Conservation (phyloP, 2,888 invertebrate genomes). For the Oxycera nigricornis region DNA sequence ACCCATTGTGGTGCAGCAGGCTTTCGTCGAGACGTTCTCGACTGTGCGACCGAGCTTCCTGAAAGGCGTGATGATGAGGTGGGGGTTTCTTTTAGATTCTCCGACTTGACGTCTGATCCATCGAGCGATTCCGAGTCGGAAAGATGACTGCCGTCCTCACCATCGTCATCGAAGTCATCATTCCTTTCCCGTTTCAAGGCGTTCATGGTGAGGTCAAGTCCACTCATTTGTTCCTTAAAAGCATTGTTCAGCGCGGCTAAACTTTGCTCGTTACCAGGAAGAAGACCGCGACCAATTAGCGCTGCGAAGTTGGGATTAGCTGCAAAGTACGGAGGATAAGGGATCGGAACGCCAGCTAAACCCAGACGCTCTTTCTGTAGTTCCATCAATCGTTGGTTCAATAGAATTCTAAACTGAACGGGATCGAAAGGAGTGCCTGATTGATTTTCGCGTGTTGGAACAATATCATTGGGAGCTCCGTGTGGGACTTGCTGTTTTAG, state of each 20-base stretch:
- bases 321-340: constrained; percentile 79
- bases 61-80: constrained; percentile 63
- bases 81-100: constrained; percentile 51
- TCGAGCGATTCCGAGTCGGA: constrained; percentile 56
- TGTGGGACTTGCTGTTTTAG: constrained; percentile 90
- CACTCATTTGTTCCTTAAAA: constrained; percentile 81
- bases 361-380: constrained; percentile 86
- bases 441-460: constrained; percentile 75
- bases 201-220: constrained; percentile 87
- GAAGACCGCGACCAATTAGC: constrained; percentile 72
- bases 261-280: constrained; percentile 69
- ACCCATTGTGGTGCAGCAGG: constrained; percentile 98
- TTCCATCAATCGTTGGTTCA: constrained; percentile 88
- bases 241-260: constrained; percentile 66
- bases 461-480: constrained; percentile 73
- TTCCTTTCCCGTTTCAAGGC: constrained; percentile 75
- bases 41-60: constrained; percentile 49
- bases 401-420: constrained; percentile 85
- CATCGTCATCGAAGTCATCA: constrained; percentile 65
- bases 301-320: constrained; percentile 80
- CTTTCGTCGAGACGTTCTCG: constrained; percentile 79
- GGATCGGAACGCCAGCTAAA: constrained; percentile 76
- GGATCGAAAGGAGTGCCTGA: constrained; percentile 85
- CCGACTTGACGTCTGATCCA: constrained; percentile 50
- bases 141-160: constrained; percentile 68